phyloP scores from a whole-genome alignment of 2,797 vertebrate species.

The Acrossocheilus fasciatus region DNA sequence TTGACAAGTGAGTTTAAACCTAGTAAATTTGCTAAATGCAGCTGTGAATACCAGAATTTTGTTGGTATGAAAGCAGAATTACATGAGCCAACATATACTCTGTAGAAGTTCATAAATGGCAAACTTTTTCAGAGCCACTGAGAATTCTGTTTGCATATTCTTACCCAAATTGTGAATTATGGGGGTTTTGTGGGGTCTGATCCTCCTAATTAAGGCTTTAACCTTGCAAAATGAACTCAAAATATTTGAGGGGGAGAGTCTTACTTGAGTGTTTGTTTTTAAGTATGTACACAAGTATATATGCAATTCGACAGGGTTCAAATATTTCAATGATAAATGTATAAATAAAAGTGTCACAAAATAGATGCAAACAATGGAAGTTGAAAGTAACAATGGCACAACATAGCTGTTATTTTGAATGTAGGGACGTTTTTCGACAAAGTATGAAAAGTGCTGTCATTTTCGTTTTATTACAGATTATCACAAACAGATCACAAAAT shows the following conservation, averaged over 20 bases:
- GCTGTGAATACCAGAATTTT: background rate
- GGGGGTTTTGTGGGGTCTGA: background rate
- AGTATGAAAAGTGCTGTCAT: background rate
- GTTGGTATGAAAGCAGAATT: background rate
- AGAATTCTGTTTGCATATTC: background rate
- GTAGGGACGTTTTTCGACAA: background rate
- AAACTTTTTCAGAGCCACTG: background rate
- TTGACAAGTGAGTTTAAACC: background rate
- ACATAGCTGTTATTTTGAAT: background rate
- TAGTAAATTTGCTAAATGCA: background rate
- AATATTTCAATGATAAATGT: background rate
- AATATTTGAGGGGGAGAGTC: background rate
- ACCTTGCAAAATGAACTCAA: background rate
- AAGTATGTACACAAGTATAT: background rate
- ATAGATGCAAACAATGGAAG: background rate
- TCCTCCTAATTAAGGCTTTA: background rate
- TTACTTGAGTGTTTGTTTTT: background rate
- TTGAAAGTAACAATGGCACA: background rate
- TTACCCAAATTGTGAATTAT: background rate
- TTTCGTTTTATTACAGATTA: background rate
- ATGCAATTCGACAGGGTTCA: background rate
- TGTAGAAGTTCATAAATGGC: background rate
- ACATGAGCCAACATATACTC: background rate
- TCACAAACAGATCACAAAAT: background rate
- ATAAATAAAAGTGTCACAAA: background rate